phyloP scores from a whole-genome alignment of 2,888 invertebrate species.

The Lumbricus terrestris region DNA sequence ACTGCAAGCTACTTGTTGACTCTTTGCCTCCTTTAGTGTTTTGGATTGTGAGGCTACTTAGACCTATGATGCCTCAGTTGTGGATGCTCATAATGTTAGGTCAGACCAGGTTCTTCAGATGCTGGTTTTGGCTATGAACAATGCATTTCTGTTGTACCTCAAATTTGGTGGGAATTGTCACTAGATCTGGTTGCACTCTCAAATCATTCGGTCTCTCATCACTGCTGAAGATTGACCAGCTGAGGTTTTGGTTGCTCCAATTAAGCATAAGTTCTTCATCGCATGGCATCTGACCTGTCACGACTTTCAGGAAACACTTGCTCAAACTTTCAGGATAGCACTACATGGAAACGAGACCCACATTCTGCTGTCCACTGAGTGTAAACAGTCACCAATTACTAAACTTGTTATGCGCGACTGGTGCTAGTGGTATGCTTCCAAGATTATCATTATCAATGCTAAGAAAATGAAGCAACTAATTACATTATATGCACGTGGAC shows the following conservation, averaged over 20 bases:
- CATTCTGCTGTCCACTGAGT: not conserved
- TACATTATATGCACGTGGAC: too few species aligned
- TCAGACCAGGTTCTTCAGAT: too few species aligned
- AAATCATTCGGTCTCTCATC: not conserved
- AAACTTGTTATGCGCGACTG: not conserved
- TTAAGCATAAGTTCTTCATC: not conserved
- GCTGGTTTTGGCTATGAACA: not conserved
- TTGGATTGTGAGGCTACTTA: too few species aligned
- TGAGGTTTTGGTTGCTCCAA: not conserved
- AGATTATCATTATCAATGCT: not conserved
- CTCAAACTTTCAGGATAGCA: not conserved
- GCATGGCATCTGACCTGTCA: not conserved
- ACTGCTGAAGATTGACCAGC: not conserved
- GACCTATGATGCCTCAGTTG: too few species aligned
- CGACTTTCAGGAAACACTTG: not conserved
- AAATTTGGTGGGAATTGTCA: not conserved
- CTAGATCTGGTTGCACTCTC: not conserved
- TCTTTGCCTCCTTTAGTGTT: not conserved
- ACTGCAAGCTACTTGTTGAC: not conserved
- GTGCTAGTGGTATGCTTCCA: not conserved
- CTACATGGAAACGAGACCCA: too few species aligned
- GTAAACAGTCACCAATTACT: not conserved
- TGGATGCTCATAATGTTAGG: too few species aligned
- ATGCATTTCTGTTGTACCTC: not conserved
- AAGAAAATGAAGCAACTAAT: too few species aligned